Percentiles rank a stretch among this genome's conserved stretches.
These are phyloP conservation scores for Xiphydria camelus DNA, from an alignment of 2,888 invertebrate genomes.

Conservation along the genomic window DNA sequence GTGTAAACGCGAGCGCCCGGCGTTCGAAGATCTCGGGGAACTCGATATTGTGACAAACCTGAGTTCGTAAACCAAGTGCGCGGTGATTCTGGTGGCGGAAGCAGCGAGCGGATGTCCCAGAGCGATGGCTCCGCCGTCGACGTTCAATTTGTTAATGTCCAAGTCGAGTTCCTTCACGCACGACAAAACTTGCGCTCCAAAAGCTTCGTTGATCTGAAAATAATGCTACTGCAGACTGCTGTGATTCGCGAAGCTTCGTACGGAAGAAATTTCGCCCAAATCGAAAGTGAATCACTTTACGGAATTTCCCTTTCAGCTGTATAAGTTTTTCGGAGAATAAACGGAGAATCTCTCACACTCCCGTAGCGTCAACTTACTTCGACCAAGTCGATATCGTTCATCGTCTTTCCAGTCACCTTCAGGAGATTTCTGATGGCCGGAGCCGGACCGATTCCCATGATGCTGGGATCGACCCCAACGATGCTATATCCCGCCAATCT, in stretches of 20 bases:
- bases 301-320: neutral
- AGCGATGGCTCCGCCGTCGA: conserved; percentile 95
- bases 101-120: conserved; percentile 97
- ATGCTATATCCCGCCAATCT: conserved; percentile 89
- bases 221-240: too few relatives aligned
- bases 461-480: conserved; percentile 94
- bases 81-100: conserved; percentile 89
- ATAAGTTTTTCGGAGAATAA: too few relatives aligned
- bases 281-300: conserved; percentile 8
- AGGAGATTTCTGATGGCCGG: conserved; percentile 89
- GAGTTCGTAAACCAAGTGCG: conserved; percentile 89
- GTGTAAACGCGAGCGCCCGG: too few relatives aligned
- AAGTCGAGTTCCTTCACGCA: conserved; percentile 88
- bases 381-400: conserved; percentile 89
- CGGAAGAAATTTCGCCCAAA: too few relatives aligned
- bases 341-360: too few relatives aligned
- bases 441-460: conserved; percentile 98
- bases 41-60: too few relatives aligned
- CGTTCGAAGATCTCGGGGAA: too few relatives aligned
- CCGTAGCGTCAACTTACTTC: too few relatives aligned
- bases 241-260: too few relatives aligned
- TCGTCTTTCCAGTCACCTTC: conserved; percentile 73
- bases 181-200: conserved; percentile 91
- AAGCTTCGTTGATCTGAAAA: conserved; percentile 94
- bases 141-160: conserved; percentile 86